phyloP scores from a whole-genome alignment of 2,797 vertebrate genomes.

The Rhyacichthys aspro region DNA sequence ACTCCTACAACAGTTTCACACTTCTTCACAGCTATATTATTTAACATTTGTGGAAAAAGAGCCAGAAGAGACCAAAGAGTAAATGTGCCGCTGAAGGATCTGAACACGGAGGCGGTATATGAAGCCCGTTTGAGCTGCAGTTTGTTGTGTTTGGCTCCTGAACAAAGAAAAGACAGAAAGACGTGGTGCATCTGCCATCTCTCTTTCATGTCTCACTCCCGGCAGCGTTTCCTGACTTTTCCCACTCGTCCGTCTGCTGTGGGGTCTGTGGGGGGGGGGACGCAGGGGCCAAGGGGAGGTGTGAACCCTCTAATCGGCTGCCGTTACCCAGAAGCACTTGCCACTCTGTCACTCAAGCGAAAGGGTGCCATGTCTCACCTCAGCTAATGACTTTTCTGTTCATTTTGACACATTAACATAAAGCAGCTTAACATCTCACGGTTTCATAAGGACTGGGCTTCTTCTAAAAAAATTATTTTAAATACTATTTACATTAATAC shows the following conservation, averaged over 20 bases:
- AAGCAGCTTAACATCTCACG: slow-evolving; percentile 20
- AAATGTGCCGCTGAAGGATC: slow-evolving; percentile 39
- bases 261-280: background rate
- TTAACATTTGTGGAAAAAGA: slow-evolving; percentile 41
- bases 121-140: slow-evolving; percentile 36
- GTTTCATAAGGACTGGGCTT: no score
- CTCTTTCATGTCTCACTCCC: slow-evolving; percentile 39
- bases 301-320: slow-evolving; percentile 58
- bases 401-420: slow-evolving; percentile 33
- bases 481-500: no score
- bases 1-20: slow-evolving; percentile 43
- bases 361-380: slow-evolving; percentile 30
- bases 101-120: slow-evolving; percentile 25
- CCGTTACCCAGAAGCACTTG: slow-evolving; percentile 51
- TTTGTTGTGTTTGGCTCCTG: slow-evolving; percentile 45
- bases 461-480: no score
- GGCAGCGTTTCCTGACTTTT: slow-evolving; percentile 15
- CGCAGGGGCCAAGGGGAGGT: slow-evolving; percentile 45
- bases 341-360: slow-evolving; percentile 36
- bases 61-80: slow-evolving; percentile 30
- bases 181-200: slow-evolving; percentile 34
- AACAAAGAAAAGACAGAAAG: slow-evolving; percentile 44
- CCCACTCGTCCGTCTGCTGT: slow-evolving; percentile 20
- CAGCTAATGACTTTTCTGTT: slow-evolving; percentile 45
- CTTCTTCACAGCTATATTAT: slow-evolving; percentile 30